These are phyloP conservation scores for Microctonus brassicae DNA, from an alignment of 2,888 invertebrate species.

Conservation along the genomic window DNA sequence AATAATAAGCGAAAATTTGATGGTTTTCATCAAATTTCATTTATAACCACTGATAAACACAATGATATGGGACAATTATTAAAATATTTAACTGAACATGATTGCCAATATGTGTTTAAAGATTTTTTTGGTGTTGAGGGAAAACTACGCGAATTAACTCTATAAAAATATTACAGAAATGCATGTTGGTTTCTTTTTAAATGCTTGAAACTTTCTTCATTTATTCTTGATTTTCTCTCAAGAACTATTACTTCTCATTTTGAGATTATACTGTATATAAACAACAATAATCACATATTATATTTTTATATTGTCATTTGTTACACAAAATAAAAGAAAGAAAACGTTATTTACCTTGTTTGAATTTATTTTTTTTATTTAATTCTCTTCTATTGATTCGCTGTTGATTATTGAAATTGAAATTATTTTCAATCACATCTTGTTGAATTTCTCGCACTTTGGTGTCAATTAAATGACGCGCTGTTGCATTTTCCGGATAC, in stretches of 20 bases:
- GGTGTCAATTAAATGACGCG: slow-evolving; percentile 40
- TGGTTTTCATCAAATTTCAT: slow-evolving; percentile 78
- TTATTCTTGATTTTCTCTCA: no score
- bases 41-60: slow-evolving; percentile 75
- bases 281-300: background rate
- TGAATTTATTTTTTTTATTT: slow-evolving; percentile 16
- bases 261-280: no score
- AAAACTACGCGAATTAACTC: slow-evolving; percentile 39
- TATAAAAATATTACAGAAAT: background rate
- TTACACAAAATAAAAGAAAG: background rate
- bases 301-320: slow-evolving; percentile 36
- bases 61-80: slow-evolving; percentile 85
- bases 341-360: no score
- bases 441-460: slow-evolving; percentile 40
- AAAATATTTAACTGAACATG: slow-evolving; percentile 79
- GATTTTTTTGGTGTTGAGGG: slow-evolving; percentile 81
- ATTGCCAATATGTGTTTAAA: slow-evolving; percentile 81
- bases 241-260: no score
- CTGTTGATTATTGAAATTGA: slow-evolving; percentile 37
- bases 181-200: no score
- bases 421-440: background rate
- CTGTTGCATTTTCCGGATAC: slow-evolving; percentile 20
- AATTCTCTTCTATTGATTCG: slow-evolving; percentile 30
- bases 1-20: slow-evolving; percentile 74
- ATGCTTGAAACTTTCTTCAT: no score